Conservation (phyloP, 92 coral and sea anemone genomes). For the Metridium senile region DNA sequence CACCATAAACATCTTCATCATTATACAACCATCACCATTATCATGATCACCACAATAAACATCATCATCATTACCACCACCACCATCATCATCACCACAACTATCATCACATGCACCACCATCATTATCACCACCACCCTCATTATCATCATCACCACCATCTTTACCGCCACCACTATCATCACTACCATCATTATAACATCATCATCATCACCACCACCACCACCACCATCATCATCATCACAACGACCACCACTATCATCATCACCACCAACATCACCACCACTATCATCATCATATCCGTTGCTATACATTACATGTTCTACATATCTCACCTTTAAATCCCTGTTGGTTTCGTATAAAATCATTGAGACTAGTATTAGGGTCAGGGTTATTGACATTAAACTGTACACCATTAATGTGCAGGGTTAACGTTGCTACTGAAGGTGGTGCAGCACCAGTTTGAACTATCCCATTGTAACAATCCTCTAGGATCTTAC, state of each 20-base stretch:
- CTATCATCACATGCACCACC: too few relatives aligned
- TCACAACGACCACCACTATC: not conserved
- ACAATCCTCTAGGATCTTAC: conserved; percentile 24
- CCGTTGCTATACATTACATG: not conserved
- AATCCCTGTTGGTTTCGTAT: conserved; percentile 71
- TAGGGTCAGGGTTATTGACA: conserved; percentile 54
- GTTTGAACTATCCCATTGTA: conserved; percentile 32
- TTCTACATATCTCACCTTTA: conserved; percentile 41
- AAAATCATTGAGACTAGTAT: conserved; percentile 68
- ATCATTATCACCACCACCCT: not conserved
- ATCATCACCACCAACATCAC: not conserved
- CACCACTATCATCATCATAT: not conserved
- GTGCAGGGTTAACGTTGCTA: conserved; percentile 22
- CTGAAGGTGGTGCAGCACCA: not conserved
- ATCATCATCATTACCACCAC: not conserved
- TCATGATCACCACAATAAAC: not conserved
- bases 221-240: not conserved
- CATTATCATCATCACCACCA: not conserved
- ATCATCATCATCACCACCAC: not conserved
- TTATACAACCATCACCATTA: not conserved
- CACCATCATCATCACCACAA: conserved; percentile 5
- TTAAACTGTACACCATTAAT: conserved; percentile 59
- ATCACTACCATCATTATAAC: not conserved
- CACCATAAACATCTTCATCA: not conserved
- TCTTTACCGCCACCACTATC: not conserved